Conservation (phyloP, 2,888 invertebrate species). For the Drosophila glabriapex region DNA sequence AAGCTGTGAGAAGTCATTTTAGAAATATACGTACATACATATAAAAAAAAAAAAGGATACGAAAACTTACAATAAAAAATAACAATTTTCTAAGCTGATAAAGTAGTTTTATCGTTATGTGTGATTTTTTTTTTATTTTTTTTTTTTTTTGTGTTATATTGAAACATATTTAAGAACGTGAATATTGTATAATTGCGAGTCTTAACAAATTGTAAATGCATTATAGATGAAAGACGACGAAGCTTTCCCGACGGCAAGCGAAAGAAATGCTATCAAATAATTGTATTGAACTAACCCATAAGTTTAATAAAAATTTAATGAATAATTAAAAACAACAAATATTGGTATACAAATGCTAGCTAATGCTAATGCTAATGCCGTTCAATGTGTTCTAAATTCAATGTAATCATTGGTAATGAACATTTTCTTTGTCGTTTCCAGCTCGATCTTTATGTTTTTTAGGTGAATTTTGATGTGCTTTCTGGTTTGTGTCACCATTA, state of each 20-base stretch:
- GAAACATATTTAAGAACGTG: slow-evolving; percentile 37
- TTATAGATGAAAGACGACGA: slow-evolving; percentile 14
- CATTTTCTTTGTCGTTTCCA: background rate
- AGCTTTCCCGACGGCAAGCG: slow-evolving; percentile 14
- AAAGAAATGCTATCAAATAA: slow-evolving; percentile 53
- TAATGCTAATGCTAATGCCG: background rate
- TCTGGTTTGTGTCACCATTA: background rate
- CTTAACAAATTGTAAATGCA: slow-evolving; percentile 49
- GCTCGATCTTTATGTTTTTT: too few species aligned
- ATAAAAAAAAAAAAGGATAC: background rate
- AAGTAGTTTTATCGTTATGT: slow-evolving; percentile 32
- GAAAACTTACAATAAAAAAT: slow-evolving; percentile 3
- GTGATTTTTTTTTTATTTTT: background rate
- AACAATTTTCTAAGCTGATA: slow-evolving; percentile 26
- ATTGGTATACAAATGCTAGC: background rate
- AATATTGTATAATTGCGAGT: slow-evolving; percentile 37
- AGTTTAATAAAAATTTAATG: slow-evolving; percentile 69
- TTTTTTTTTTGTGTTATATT: slow-evolving; percentile 34
- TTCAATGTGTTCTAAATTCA: background rate
- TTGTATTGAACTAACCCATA: slow-evolving; percentile 64
- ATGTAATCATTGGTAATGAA: background rate
- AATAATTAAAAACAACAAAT: slow-evolving; percentile 34
- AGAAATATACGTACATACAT: slow-evolving; percentile 32
- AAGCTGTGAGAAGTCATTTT: slow-evolving; percentile 50
- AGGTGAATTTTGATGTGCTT: background rate